These are phyloP conservation scores for Liopterus haemorrhoidalis DNA, from an alignment of 2,888 invertebrate genomes.

Conservation along the genomic window DNA sequence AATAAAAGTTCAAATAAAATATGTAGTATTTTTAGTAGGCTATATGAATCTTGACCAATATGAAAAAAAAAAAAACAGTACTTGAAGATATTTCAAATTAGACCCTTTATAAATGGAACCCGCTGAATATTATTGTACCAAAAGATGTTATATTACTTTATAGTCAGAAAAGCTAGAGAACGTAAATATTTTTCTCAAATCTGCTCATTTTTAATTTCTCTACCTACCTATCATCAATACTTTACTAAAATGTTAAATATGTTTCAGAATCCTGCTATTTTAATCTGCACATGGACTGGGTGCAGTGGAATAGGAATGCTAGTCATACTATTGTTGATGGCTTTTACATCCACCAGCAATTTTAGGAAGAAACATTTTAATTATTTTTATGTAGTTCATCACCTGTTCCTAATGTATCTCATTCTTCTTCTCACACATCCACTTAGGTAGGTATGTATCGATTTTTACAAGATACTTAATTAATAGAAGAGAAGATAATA, in stretches of 20 bases:
- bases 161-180: too few species aligned
- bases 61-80: too few species aligned
- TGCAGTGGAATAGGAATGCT: slow-evolving; percentile 50
- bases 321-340: slow-evolving; percentile 46
- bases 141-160: too few species aligned
- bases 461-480: neutral
- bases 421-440: slow-evolving; percentile 51
- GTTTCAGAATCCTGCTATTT: slow-evolving; percentile 44
- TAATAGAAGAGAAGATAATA: neutral
- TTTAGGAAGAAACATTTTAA: slow-evolving; percentile 49
- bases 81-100: too few species aligned
- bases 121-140: too few species aligned
- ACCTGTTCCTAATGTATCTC: slow-evolving; percentile 49
- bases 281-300: slow-evolving; percentile 46
- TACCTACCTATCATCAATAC: too few species aligned
- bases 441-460: slow-evolving; percentile 45
- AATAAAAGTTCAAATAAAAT: too few species aligned
- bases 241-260: slow-evolving; percentile 24
- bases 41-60: too few species aligned
- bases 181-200: too few species aligned
- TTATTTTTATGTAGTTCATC: slow-evolving; percentile 52
- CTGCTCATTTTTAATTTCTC: too few species aligned
- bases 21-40: too few species aligned
- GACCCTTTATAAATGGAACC: too few species aligned
- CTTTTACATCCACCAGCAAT: slow-evolving; percentile 45